Evolutionary conservation across 2,797 vertebrate species (phyloP), one percentile per base, ranked within the genome.

Genomic region (Falco novaeseelandiae): DNA sequence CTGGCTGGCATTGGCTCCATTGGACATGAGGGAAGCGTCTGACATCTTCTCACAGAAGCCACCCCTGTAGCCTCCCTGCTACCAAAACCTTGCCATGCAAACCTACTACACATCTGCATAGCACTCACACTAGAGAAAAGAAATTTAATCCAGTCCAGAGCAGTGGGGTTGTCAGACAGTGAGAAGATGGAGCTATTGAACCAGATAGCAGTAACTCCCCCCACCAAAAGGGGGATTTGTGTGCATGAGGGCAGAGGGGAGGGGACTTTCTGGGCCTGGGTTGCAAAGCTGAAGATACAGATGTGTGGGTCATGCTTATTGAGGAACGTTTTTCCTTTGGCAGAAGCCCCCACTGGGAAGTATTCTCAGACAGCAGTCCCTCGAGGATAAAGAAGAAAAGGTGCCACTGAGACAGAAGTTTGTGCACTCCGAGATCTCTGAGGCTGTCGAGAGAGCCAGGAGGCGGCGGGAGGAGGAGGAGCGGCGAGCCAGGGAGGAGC

Each of bases 401-500:
- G 98, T 97, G 10, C 98, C 98, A 6, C 96, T 98, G 1, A 97
- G 99, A 66, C 99, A 99, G 59, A 99, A 99, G 94, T 99, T 99
- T 65, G 98, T 99, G 52, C 98, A 99, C 14, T 99, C 99, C 0
- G 99, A 99, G 95, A 98, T 99, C 92, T 99, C 99, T 0, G 99
- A 99, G 96, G 99, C 99, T 0, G 99, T 99, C 0, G 99, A 99
- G 84, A 98, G 99, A 40, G 99, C 99, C 16, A 98, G 99, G 34
- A 98, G 97, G 59, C 98, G 99, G 7, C 98, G 99, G 4, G 99
- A 99, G 77, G 99, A 99, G 92, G 99, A 99, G 93, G 99, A 99
- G 95, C 98, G 99, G 8, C 98, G 99, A 2, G 99, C 98, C 14
- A 99, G 99, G 3, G 99, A 99, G 77, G 99, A 99, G 94, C 97